Evolutionary conservation across 2,797 vertebrate species (phyloP).

Genomic region (Rhinophrynus dorsalis): DNA sequence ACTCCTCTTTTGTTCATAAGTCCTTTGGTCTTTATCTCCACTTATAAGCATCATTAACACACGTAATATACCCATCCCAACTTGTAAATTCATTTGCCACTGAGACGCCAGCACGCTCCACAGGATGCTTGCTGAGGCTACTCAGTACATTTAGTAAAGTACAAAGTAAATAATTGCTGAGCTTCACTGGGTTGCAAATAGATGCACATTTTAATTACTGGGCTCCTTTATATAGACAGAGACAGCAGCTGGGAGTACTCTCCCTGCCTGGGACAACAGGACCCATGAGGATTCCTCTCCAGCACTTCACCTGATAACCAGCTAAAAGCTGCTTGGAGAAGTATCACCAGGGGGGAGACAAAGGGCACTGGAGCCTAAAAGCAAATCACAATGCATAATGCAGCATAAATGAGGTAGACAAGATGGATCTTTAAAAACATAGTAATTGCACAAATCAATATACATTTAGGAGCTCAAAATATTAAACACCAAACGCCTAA

Average conservation of each 20-base stretch:
- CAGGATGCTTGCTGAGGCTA: background rate
- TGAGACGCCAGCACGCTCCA: background rate
- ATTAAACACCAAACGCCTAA: slow-evolving; percentile 10
- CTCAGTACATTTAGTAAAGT: background rate
- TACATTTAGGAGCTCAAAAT: slow-evolving; percentile 12
- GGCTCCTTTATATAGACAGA: background rate
- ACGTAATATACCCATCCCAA: too few relatives aligned
- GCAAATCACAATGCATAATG: background rate
- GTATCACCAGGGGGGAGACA: background rate
- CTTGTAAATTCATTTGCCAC: background rate
- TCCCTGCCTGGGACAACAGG: background rate
- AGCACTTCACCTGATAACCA: slow-evolving; percentile 32
- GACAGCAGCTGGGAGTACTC: background rate
- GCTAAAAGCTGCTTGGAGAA: slow-evolving; percentile 41
- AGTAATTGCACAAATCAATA: slow-evolving; percentile 28
- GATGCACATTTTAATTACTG: slow-evolving; percentile 17
- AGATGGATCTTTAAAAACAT: background rate
- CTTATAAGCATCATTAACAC: background rate
- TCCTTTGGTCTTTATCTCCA: too few relatives aligned
- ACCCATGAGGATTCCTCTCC: background rate
- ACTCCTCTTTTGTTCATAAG: too few relatives aligned
- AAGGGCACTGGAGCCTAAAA: slow-evolving; percentile 11
- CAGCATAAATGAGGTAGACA: background rate
- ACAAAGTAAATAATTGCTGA: background rate
- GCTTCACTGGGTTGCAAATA: background rate